A percentile compares a stretch with the other conserved stretches of the same genome.
phyloP scores from a whole-genome alignment of 2,797 vertebrate genomes.

The Novumbra hubbsi region DNA sequence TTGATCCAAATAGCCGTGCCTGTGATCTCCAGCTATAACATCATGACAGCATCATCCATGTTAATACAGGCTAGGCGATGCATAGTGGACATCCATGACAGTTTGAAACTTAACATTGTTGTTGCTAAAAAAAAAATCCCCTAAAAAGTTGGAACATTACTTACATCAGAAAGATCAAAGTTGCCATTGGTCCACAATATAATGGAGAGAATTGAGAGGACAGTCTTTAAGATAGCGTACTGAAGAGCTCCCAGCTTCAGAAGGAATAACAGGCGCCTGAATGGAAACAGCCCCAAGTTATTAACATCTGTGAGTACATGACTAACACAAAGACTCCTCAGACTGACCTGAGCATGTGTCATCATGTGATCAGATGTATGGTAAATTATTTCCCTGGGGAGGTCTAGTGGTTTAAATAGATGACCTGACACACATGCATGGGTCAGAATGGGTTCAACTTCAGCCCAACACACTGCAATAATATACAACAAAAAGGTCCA shows the following conservation, averaged over 20 bases:
- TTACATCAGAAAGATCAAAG: slow-evolving; percentile 76
- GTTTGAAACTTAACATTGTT: neutral
- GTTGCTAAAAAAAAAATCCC: neutral
- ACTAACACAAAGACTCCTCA: neutral
- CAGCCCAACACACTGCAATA: too few relatives aligned
- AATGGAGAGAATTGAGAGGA: slow-evolving; percentile 75
- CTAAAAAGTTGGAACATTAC: slow-evolving; percentile 35
- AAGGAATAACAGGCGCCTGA: slow-evolving; percentile 73
- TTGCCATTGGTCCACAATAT: slow-evolving; percentile 85
- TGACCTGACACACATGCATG: too few relatives aligned
- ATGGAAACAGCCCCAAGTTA: slow-evolving; percentile 11
- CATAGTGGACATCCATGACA: neutral
- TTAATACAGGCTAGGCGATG: neutral
- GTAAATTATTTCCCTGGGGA: neutral
- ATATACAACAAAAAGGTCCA: too few relatives aligned
- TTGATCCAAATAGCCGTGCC: slow-evolving; percentile 81
- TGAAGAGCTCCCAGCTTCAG: slow-evolving; percentile 85
- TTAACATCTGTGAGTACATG: neutral
- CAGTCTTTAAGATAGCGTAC: slow-evolving; percentile 79
- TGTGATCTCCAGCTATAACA: slow-evolving; percentile 72
- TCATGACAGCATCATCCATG: neutral
- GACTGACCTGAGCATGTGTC: neutral
- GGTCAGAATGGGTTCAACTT: too few relatives aligned
- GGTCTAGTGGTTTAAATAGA: too few relatives aligned
- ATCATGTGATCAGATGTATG: neutral